These are phyloP conservation scores for Dinocampus coccinellae DNA, from an alignment of 2,888 invertebrate species.

Conservation along the genomic window DNA sequence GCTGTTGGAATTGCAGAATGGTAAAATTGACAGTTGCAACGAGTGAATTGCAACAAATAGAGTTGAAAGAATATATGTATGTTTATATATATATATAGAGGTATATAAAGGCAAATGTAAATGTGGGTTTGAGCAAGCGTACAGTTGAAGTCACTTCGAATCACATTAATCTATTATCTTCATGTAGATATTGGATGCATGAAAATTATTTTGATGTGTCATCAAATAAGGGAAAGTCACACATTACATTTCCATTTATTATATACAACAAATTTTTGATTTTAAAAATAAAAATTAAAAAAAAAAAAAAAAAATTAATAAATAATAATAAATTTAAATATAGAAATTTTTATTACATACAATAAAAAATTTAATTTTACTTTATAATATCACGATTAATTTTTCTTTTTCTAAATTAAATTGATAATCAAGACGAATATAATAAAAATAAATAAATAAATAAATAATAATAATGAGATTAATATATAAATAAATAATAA, in stretches of 20 bases:
- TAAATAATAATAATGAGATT: no score
- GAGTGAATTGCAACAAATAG: neutral
- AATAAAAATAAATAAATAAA: no score
- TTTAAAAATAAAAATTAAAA: no score
- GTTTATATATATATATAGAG: neutral
- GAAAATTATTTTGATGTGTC: neutral
- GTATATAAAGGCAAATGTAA: conserved; percentile 2
- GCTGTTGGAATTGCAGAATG: conserved; percentile 18
- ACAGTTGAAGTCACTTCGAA: neutral
- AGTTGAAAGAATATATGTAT: neutral
- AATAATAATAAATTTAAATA: no score
- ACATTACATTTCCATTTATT: neutral
- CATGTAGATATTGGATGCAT: neutral
- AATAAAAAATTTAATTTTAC: no score
- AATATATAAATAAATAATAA: no score
- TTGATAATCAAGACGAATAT: neutral
- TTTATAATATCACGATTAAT: no score
- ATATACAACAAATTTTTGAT: no score
- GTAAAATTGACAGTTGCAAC: conserved; percentile 22
- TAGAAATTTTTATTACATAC: no score
- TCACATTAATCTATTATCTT: conserved; percentile 5
- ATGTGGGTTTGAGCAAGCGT: neutral
- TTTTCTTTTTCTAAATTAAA: no score
- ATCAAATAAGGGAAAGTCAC: conserved; percentile 2
- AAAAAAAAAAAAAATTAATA: no score